Percentiles rank a stretch among this genome's conserved stretches.
phyloP scores from a whole-genome alignment of 2,113 vertebrate species.

The Malurus cyaneus region DNA sequence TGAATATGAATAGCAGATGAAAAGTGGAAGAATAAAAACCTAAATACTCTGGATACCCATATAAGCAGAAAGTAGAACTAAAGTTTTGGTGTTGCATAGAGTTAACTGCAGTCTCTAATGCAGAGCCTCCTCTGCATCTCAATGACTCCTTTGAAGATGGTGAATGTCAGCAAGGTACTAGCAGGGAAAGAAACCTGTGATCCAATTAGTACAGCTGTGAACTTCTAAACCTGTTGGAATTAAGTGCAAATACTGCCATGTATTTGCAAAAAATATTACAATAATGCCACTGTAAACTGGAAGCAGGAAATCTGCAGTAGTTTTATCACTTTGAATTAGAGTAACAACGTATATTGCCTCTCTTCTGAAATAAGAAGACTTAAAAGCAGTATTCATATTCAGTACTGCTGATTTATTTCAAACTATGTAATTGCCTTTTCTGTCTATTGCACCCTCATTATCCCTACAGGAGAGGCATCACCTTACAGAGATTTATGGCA shows the following conservation, averaged over 20 bases:
- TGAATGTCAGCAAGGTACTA: background rate
- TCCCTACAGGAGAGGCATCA: background rate
- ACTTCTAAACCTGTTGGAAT: background rate
- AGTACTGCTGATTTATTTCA: background rate
- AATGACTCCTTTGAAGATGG: background rate
- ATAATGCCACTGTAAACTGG: background rate
- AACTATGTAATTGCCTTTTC: background rate
- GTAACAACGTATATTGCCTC: background rate
- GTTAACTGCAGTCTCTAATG: background rate
- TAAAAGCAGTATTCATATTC: background rate
- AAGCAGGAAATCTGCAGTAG: background rate
- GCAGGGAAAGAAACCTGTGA: background rate
- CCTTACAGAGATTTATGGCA: background rate
- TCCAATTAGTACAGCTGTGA: background rate
- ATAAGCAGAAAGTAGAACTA: background rate
- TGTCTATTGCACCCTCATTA: background rate
- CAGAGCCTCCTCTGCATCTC: background rate
- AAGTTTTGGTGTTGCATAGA: background rate
- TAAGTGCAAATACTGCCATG: background rate
- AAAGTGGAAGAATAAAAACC: background rate
- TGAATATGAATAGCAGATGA: background rate
- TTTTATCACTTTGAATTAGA: background rate
- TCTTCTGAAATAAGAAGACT: background rate
- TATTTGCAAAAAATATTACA: background rate
- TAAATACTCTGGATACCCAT: background rate